Percentiles rank a stretch among this genome's conserved stretches.
Evolutionary conservation across 2,113 vertebrate species (phyloP).

Genomic region (human): GRCh38 chr3:13655501-13656000

Average conservation of each 20-base stretch:
- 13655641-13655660: background rate
- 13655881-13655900: background rate
- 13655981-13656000: background rate
- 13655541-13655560: too few species aligned
- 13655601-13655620: background rate
- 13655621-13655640: background rate
- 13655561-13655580: too few species aligned
- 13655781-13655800: background rate
- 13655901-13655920: background rate
- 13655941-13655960: too few species aligned
- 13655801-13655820: background rate
- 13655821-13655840: background rate
- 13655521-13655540: background rate
- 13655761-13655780: background rate
- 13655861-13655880: background rate
- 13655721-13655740: background rate
- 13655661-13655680: background rate
- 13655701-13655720: too few species aligned
- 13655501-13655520: background rate
- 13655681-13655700: background rate
- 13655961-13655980: background rate
- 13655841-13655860: background rate
- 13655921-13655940: background rate
- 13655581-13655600: too few species aligned
- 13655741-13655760: background rate